phyloP scores from a whole-genome alignment of 2,797 vertebrate species.

The Diceros bicornis region DNA sequence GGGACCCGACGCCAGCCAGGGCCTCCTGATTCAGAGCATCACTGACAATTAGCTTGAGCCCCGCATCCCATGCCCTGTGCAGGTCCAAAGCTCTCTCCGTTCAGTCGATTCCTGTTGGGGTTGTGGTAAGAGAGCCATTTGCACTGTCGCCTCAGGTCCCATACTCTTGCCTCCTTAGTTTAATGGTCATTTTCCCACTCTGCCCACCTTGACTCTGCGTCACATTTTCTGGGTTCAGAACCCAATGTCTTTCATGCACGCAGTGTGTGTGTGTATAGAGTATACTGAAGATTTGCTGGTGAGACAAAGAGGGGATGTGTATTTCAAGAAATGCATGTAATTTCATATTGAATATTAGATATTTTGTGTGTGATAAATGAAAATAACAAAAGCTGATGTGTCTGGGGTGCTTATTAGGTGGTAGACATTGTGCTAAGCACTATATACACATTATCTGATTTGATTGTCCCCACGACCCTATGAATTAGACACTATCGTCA shows the following conservation, averaged over 20 bases:
- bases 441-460: background rate
- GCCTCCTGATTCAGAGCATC: background rate
- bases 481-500: background rate
- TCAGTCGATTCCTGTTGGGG: background rate
- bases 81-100: background rate
- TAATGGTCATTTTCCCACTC: background rate
- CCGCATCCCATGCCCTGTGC: too few species aligned
- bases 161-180: background rate
- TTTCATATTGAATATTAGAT: background rate
- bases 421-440: background rate
- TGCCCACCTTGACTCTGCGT: background rate
- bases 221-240: background rate
- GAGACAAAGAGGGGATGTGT: background rate
- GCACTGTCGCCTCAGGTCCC: background rate
- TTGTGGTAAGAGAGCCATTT: background rate
- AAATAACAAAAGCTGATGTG: constrained; percentile 7
- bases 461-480: background rate
- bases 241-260: background rate
- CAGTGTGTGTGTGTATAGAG: background rate
- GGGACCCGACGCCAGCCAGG: background rate
- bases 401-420: background rate
- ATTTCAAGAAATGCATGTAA: constrained; percentile 25
- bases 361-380: background rate
- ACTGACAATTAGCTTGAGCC: background rate
- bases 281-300: background rate